These are phyloP conservation scores for Himalopsyche phryganea DNA, from an alignment of 1,140 invertebrate species.

Conservation along the genomic window DNA sequence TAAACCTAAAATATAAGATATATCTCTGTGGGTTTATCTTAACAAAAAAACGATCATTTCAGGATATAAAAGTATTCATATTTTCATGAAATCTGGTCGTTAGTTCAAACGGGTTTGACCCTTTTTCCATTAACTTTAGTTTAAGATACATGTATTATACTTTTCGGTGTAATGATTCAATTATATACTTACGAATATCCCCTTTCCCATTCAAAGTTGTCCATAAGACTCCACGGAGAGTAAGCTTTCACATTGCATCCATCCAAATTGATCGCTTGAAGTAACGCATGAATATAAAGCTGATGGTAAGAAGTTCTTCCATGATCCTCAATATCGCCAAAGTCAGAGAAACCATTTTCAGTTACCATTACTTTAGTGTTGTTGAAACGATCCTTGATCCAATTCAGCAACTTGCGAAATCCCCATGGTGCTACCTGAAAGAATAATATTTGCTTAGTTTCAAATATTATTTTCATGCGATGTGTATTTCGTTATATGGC, in stretches of 20 bases:
- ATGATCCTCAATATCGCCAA: constrained; percentile 48
- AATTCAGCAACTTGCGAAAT: constrained; percentile 44
- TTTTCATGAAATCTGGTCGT: no score
- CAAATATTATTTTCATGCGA: no score
- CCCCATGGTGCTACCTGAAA: constrained; percentile 32
- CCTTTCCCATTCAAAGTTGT: constrained; percentile 68
- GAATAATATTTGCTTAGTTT: constrained; percentile 1
- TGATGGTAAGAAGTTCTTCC: constrained; percentile 46
- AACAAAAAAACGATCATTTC: no score
- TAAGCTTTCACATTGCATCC: constrained; percentile 61
- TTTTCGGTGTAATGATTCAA: no score
- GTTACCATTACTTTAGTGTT: constrained; percentile 57
- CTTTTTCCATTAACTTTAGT: no score
- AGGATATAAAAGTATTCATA: no score
- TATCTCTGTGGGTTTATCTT: no score
- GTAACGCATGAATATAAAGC: constrained; percentile 58
- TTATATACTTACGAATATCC: constrained; percentile 52
- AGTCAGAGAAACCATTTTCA: constrained; percentile 63
- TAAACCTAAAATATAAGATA: no score
- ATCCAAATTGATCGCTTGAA: constrained; percentile 57
- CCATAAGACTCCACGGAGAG: constrained; percentile 65
- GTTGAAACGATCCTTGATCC: constrained; percentile 57
- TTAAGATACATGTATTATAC: no score
- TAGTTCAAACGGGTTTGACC: no score
- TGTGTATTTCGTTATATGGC: no score